Conservation (phyloP, 2,797 vertebrate genomes). For the Sebastes kiyomatsui region DNA sequence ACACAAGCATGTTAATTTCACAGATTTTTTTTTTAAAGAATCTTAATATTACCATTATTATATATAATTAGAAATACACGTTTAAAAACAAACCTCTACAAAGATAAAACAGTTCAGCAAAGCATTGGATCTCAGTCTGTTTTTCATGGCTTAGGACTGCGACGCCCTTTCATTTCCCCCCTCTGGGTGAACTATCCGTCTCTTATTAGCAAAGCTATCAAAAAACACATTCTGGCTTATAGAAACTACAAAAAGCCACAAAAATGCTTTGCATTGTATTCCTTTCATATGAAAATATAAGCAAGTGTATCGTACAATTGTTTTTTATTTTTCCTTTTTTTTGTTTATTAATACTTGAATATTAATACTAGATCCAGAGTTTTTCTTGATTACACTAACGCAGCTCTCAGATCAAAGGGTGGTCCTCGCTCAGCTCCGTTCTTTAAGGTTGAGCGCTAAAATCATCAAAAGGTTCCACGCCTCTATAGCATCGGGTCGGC, state of each 20-base stretch:
- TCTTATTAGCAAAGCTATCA: slow-evolving; percentile 99
- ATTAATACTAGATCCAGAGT: slow-evolving; percentile 95
- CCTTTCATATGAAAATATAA: slow-evolving; percentile 99
- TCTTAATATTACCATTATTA: slow-evolving; percentile 99
- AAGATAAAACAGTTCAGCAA: slow-evolving; percentile 99
- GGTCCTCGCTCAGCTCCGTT: slow-evolving; percentile 87
- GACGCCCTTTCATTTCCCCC: slow-evolving; percentile 86
- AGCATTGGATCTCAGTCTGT: slow-evolving; percentile 91
- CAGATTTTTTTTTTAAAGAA: slow-evolving; percentile 99
- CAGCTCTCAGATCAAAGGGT: slow-evolving; percentile 89
- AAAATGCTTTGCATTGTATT: slow-evolving; percentile 99
- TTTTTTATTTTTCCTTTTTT: slow-evolving; percentile 72
- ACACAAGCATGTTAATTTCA: slow-evolving; percentile 99
- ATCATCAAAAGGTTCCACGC: slow-evolving; percentile 74
- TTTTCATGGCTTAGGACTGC: slow-evolving; percentile 95
- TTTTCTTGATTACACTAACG: slow-evolving; percentile 85
- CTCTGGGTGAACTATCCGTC: slow-evolving; percentile 89
- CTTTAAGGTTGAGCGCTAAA: slow-evolving; percentile 70
- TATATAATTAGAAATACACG: slow-evolving; percentile 99
- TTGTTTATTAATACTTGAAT: slow-evolving; percentile 94
- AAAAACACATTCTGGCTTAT: slow-evolving; percentile 99
- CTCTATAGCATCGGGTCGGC: slow-evolving; percentile 84
- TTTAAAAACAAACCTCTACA: slow-evolving; percentile 99
- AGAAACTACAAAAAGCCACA: slow-evolving; percentile 99
- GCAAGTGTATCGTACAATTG: slow-evolving; percentile 99